These are phyloP conservation scores for Oreortyx pictus DNA, from an alignment of 2,797 vertebrate genomes.

Conservation along the genomic window DNA sequence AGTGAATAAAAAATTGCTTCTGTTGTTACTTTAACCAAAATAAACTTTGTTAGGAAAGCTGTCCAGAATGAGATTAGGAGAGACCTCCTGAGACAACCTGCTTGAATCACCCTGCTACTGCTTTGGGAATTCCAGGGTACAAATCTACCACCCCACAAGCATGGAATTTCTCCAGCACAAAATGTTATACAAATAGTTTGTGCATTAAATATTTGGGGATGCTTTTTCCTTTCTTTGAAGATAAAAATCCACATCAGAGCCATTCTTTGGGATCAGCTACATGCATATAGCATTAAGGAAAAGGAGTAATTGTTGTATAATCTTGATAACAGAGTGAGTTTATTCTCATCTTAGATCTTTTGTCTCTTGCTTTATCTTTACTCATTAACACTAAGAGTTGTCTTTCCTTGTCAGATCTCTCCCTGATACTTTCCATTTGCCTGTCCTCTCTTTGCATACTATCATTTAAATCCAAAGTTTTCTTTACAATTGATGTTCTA, in stretches of 20 bases:
- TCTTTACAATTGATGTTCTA: not conserved
- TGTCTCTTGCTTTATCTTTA: not conserved
- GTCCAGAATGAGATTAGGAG: not conserved
- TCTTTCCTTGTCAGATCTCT: not conserved
- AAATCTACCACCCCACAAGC: not conserved
- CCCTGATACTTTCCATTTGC: not conserved
- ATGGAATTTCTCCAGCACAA: not conserved
- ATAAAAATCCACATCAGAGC: not conserved
- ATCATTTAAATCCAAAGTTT: not conserved
- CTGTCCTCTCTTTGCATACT: not conserved
- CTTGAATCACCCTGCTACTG: not conserved
- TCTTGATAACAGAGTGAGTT: not conserved
- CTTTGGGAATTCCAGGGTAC: not conserved
- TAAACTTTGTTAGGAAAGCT: not conserved
- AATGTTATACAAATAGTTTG: not conserved
- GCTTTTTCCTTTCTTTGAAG: not conserved
- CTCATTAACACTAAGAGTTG: not conserved
- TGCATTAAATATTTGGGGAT: not conserved
- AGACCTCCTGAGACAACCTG: not conserved
- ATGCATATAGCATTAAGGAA: not conserved
- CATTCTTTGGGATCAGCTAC: not conserved
- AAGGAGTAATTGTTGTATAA: not conserved
- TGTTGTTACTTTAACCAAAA: not conserved
- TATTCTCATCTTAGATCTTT: not conserved
- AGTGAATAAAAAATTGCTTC: not conserved